Evolutionary conservation across 2,888 invertebrate species (phyloP), one percentile per base, ranked within the genome.

Genomic region (Parnassius orleans): DNA sequence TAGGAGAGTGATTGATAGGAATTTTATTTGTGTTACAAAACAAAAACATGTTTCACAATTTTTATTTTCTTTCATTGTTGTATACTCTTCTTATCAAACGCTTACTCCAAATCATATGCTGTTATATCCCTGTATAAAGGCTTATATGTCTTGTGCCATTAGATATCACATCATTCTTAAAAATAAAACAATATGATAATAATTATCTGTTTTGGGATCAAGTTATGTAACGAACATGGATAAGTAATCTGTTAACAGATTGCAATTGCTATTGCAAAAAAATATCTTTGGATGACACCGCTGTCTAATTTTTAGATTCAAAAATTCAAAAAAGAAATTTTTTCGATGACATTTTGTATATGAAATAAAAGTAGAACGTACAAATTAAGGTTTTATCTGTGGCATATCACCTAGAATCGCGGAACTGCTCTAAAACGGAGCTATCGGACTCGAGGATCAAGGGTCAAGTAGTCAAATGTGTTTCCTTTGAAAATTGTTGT

Each of bases 151-250:
- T 69, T 71, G 69, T 68, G 72, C 73, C 69, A 70, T 69, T 68
- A 66, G 60, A 65, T 64, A 59, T 67, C 48, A 48, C 53, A 55
- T 44, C 57, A 50, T 65, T 68, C 60, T 57, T 55, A 52, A 48
- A 53, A 57, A 57, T 50, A 56, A 51, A 51, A 44, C 50, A 54
- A 41, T 19, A 11, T 43, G 73, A 74, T 70, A 75, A 75, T 82
- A 69, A 65, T 65, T 78, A 82, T 81, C 86, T 79, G 81, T 86
- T 85, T 87, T 83, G 88, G 88, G 87, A 88, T 78, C 88, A 88
- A 86, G 79, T 75, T 77, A 81, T 73, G 71, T 73, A 71, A 67
- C 69, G 65, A 71, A 61, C 63, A 63, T 56, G 61, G 54, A 61
- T 59, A 69, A 67, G 60, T 63, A 66, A 68, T 64, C 62, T 48